These are phyloP conservation scores for Pseudomugil gertrudae DNA, from an alignment of 2,797 vertebrate species.

Conservation along the genomic window DNA sequence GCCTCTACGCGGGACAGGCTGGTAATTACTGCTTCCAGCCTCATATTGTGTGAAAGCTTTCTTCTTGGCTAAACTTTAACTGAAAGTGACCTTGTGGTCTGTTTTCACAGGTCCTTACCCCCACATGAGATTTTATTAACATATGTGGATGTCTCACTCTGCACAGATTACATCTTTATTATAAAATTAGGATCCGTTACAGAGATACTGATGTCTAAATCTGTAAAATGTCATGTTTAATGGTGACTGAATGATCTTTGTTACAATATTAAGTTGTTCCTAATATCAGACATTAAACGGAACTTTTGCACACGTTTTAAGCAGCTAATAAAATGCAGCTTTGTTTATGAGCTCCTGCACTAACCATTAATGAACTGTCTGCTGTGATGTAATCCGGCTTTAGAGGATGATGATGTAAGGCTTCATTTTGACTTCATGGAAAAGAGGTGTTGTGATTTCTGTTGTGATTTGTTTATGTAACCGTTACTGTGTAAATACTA, in stretches of 20 bases:
- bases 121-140: too few relatives aligned
- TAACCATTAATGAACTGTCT: neutral
- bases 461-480: neutral
- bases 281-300: too few relatives aligned
- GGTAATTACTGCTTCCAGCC: conserved; percentile 6
- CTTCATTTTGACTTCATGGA: neutral
- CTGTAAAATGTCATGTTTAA: too few relatives aligned
- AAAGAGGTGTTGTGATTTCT: neutral
- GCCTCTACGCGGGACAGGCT: neutral
- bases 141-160: too few relatives aligned
- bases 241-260: too few relatives aligned
- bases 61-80: conserved; percentile 2
- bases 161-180: too few relatives aligned
- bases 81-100: conserved; percentile 11
- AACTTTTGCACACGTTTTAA: too few relatives aligned
- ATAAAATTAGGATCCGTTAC: too few relatives aligned
- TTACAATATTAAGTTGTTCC: too few relatives aligned
- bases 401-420: neutral
- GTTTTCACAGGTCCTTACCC: conserved; percentile 25
- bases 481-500: neutral
- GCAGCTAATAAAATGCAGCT: neutral
- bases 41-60: neutral
- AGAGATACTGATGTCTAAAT: too few relatives aligned
- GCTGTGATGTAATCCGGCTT: conserved; percentile 8
- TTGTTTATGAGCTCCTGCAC: conserved; percentile 6